Conservation (phyloP, 2,797 vertebrate species). For the Pelochelys cantorii region DNA sequence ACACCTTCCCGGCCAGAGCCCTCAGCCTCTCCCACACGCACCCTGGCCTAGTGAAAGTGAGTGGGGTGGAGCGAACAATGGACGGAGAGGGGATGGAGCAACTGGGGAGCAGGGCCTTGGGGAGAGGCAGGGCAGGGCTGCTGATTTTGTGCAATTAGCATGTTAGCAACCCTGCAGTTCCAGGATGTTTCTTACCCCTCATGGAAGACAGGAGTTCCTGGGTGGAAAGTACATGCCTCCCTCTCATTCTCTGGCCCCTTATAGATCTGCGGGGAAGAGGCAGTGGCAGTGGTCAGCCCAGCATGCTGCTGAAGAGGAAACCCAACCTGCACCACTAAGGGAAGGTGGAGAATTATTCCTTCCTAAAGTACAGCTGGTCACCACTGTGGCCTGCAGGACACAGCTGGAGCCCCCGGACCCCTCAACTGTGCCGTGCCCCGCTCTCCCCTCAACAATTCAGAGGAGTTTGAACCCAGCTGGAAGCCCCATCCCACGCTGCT, state of each 20-base stretch:
- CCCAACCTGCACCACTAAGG: background rate
- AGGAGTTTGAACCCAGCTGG: background rate
- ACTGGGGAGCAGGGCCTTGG: too few relatives aligned
- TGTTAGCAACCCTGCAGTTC: background rate
- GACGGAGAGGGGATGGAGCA: too few relatives aligned
- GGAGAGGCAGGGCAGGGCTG: too few relatives aligned
- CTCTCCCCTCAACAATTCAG: background rate
- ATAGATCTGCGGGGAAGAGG: constrained; percentile 80
- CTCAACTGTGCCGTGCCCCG: background rate
- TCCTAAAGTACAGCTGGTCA: background rate
- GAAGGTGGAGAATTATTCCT: background rate
- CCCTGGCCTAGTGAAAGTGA: too few relatives aligned
- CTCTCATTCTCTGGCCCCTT: constrained; percentile 84
- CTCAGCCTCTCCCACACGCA: too few relatives aligned
- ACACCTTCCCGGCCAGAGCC: too few relatives aligned
- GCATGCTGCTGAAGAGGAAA: background rate
- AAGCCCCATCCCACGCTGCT: too few relatives aligned
- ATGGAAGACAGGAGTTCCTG: constrained; percentile 92
- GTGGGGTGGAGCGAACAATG: too few relatives aligned
- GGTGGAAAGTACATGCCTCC: constrained; percentile 89
- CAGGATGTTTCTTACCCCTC: constrained; percentile 87
- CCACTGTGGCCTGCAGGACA: background rate
- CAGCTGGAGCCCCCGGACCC: background rate
- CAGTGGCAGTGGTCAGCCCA: background rate
- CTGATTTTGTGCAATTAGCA: too few relatives aligned